Base-by-base conservation (phyloP, 2,113 vertebrate genomes). In the Vanacampus margaritifer region DNA sequence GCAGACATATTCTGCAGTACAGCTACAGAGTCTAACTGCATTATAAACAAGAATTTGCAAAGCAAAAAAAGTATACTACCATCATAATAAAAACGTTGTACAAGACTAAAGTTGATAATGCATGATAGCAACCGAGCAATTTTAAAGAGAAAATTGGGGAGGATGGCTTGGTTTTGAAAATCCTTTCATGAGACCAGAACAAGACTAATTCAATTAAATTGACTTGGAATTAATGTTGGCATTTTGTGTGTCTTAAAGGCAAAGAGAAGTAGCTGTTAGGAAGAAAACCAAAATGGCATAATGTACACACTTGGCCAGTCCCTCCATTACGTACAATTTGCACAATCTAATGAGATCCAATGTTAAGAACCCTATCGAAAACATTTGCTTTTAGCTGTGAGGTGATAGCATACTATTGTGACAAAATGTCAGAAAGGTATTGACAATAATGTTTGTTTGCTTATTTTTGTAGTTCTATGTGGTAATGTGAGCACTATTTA, bases 171-270 rank as follows among this genome's bases (percentile, higher is more conserved):
- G 21, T 36, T 45, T 63, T 57, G 21, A 73, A 66, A n/a, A 60
- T 69, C 14, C 63, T 74, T 70, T 36, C 80, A 80, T 64, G 61
- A 68, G 71, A 37, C 51, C 73, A 50, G 24, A 69, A 43, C 46
- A 37, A 53, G 23, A 36, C 45, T 62, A 17, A 16, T 9, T 3
- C 8, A 70, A 64, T 36, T 50, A 72, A n/a, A 50, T 71, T 21
- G 45, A 9, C 59, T 8, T 60, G 6, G 23, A 67, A 2, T 57
- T 24, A 41, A 62, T 24, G 59, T n/a, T 21, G 12, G 36, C 26
- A 57, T 13, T 19, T 57, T 57, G 13, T 57, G 28, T 14, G n/a
- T 13, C n/a, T 24, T 14, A 50, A 50, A 50, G 21, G 2, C 16
- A 19, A 50, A 50, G 46, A 50, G 17, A 12, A 2, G 46, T 50